Base-by-base conservation (phyloP, 2,797 vertebrate genomes). In the Oreonectes daqikongensis region DNA sequence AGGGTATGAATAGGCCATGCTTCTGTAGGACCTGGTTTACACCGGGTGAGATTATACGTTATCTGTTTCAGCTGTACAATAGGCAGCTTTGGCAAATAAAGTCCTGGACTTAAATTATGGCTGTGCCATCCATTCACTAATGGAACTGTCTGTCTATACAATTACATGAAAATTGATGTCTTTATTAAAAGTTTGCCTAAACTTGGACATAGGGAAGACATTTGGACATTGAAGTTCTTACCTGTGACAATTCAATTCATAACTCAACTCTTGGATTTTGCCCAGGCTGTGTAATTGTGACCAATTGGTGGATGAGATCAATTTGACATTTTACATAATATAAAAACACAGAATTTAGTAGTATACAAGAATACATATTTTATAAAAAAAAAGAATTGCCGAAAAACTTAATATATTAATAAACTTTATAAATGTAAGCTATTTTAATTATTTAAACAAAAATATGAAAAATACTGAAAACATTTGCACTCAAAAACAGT, bases 51-150 rank as follows among this genome's bases (percentile, higher is more conserved):
- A 92, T 92, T 92, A 92, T 88, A 81, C 83, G n/a, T n/a, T n/a
- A 82, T 80, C 88, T 85, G 86, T 91, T 91, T 92, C 86, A 89
- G 84, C 83, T 80, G 68, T 89, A 91, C 89, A 90, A 91, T 89
- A 84, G 87, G 85, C 82, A 87, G 85, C 87, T 88, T 90, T 89
- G 84, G 81, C 79, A 81, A 65, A 77, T 46, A 69, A 83, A 82
- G 78, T 71, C 81, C 55, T 63, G 69, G 79, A 48, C 72, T 69
- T 74, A 84, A 86, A 15, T 28, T 5, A 26, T 87, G 87, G 82
- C 44, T 87, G 59, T 87, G 85, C 83, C 75, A 46, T 74, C 79
- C 55, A 84, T 84, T 24, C 88, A 91, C 86, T 90, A 92, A 90
- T 84, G 87, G 81, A 84, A 55, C 22, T 11, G 63, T 24, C 22